Percentiles rank a stretch among this genome's conserved stretches.
Conservation (phyloP, 2,797 vertebrate species). For the Danionella dracula region DNA sequence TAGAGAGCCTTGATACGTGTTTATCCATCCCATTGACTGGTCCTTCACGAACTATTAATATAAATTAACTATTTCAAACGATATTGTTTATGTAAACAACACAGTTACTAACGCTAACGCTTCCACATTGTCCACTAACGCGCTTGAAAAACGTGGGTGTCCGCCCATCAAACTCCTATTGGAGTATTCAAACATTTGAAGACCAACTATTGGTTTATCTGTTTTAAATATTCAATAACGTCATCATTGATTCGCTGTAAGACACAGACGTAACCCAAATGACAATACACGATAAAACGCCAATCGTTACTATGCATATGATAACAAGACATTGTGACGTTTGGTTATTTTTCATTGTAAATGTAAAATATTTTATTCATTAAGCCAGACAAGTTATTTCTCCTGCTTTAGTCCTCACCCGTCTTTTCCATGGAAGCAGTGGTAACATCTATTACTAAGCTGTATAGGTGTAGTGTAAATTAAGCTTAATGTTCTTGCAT, state of each 20-base stretch:
- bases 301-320: no score
- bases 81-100: not conserved
- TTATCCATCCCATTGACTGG: slow-evolving; percentile 11
- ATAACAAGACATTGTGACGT: no score
- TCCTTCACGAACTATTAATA: not conserved
- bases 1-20: not conserved
- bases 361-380: no score
- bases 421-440: no score
- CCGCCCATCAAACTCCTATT: slow-evolving; percentile 13
- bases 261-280: no score
- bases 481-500: no score
- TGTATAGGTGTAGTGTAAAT: no score
- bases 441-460: no score
- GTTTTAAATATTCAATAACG: not conserved
- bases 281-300: no score
- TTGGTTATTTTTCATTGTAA: no score
- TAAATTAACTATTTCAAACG: not conserved
- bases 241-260: not conserved
- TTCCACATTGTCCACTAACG: not conserved
- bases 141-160: slow-evolving; percentile 27
- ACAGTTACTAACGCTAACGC: not conserved
- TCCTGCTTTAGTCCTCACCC: no score
- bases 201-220: not conserved
- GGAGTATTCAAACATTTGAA: slow-evolving; percentile 33
- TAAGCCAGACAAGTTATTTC: no score